phyloP scores from a whole-genome alignment of 2,113 vertebrate species.

The Benitochromis conjunctus region DNA sequence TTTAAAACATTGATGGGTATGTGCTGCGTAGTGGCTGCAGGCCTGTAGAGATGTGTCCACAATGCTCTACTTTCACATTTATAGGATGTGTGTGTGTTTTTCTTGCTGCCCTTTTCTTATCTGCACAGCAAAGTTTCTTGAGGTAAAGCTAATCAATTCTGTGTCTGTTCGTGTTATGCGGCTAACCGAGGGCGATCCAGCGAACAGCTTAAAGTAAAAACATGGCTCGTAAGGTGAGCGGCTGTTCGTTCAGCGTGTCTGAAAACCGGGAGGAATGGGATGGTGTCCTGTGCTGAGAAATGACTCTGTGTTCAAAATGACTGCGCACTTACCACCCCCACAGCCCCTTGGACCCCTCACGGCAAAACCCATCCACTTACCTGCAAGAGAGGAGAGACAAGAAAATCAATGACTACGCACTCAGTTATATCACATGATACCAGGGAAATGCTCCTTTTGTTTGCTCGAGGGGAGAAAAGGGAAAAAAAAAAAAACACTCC shows the following conservation, averaged over 20 bases:
- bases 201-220: background rate
- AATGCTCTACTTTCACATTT: constrained; percentile 37
- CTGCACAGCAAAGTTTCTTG: background rate
- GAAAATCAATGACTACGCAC: constrained; percentile 67
- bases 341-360: constrained; percentile 43
- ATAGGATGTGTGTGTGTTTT: background rate
- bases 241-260: constrained; percentile 16
- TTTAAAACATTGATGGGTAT: background rate
- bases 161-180: background rate
- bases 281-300: constrained; percentile 51
- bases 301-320: constrained; percentile 46
- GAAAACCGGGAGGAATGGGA: constrained; percentile 21
- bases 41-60: constrained; percentile 16
- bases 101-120: background rate
- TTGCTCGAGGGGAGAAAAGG: background rate
- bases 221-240: background rate
- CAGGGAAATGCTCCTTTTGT: constrained; percentile 18
- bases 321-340: constrained; percentile 59
- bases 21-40: background rate
- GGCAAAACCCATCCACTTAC: constrained; percentile 71
- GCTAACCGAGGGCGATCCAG: background rate
- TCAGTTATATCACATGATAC: constrained; percentile 64
- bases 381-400: constrained; percentile 65
- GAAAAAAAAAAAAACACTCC: background rate
- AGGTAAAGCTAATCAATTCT: constrained; percentile 6